Conservation (phyloP, 2,113 vertebrate genomes). For the Tor tambroides region DNA sequence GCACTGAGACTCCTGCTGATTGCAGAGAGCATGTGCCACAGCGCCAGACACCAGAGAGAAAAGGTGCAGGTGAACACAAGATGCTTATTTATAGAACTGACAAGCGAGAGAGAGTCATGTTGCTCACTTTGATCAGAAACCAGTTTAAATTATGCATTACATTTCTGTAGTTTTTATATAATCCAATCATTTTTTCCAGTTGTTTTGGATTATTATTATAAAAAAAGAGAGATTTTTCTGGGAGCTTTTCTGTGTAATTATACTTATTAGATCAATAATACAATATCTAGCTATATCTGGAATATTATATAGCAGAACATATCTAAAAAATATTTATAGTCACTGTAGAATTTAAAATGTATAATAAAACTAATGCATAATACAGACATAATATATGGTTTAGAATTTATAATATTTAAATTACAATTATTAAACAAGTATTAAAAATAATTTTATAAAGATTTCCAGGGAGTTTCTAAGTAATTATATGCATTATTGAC, state of each 20-base stretch:
- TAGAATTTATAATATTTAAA: too few species aligned
- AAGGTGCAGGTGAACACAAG: not conserved
- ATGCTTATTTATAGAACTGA: conserved; percentile 11
- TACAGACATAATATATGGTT: too few species aligned
- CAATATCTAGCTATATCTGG: too few species aligned
- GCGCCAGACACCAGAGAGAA: not conserved
- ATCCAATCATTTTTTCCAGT: not conserved
- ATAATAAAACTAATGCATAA: too few species aligned
- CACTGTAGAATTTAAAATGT: not conserved
- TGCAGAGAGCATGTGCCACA: not conserved
- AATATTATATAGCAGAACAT: not conserved
- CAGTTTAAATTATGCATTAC: conserved; percentile 7
- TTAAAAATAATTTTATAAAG: too few species aligned
- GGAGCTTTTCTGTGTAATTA: too few species aligned
- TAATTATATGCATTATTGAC: too few species aligned
- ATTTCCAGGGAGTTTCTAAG: too few species aligned
- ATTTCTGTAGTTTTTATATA: not conserved
- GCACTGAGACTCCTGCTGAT: conserved; percentile 21
- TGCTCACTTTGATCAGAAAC: conserved; percentile 8
- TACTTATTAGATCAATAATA: too few species aligned
- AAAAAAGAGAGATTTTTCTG: too few species aligned
- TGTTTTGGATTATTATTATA: not conserved
- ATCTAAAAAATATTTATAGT: not conserved
- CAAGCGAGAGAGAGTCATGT: not conserved
- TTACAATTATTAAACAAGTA: too few species aligned